phyloP scores from a whole-genome alignment of 35 echinoderm and acorn worm genomes.

The Eucidaris tribuloides region DNA sequence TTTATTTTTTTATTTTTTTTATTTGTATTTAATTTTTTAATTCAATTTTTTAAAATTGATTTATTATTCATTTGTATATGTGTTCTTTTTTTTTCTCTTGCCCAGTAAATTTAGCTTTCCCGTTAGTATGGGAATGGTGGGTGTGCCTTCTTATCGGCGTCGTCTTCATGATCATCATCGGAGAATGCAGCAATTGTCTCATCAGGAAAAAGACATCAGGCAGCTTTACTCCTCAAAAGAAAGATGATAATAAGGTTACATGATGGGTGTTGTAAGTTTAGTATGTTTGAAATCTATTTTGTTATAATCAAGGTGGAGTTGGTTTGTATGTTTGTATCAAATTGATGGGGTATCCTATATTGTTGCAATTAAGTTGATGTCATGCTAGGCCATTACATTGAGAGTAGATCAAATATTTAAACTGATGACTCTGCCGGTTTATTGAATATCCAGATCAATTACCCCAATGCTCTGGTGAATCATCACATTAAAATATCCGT shows the following conservation, averaged over 20 bases:
- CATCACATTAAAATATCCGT: too few relatives aligned
- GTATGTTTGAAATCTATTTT: too few relatives aligned
- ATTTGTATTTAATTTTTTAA: not conserved
- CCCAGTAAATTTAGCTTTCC: slow-evolving; percentile 66
- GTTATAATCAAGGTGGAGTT: too few relatives aligned
- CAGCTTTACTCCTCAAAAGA: not conserved
- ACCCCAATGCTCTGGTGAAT: too few relatives aligned
- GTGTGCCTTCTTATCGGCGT: slow-evolving; percentile 44
- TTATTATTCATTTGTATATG: not conserved
- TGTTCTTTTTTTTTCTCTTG: not conserved
- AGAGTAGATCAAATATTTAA: too few relatives aligned
- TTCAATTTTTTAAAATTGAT: not conserved
- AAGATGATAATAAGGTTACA: not conserved
- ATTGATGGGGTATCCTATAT: too few relatives aligned
- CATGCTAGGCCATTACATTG: too few relatives aligned
- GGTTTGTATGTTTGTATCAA: too few relatives aligned
- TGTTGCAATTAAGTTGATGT: too few relatives aligned
- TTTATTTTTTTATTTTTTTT: not conserved
- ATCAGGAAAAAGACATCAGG: slow-evolving; percentile 35
- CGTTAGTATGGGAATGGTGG: slow-evolving; percentile 75
- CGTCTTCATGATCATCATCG: slow-evolving; percentile 13
- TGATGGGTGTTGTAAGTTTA: not conserved
- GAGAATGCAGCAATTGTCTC: slow-evolving; percentile 31
- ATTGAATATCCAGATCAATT: too few relatives aligned
- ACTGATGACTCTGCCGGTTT: too few relatives aligned